These are phyloP conservation scores for Sarcophaga rosellei DNA, from an alignment of 2,888 invertebrate species.

Conservation along the genomic window DNA sequence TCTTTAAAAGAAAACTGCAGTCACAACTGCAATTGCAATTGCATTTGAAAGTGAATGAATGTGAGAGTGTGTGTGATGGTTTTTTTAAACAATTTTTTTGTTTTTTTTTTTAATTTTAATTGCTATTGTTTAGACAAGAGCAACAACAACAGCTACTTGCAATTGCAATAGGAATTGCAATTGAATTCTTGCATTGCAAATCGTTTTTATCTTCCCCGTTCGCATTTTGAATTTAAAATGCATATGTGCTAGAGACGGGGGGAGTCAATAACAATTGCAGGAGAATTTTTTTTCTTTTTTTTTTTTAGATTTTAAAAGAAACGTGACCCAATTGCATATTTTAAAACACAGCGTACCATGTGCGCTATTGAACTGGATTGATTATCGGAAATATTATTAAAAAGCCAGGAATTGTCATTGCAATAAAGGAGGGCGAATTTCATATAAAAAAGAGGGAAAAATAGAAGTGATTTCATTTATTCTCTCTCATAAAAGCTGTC, in stretches of 20 bases:
- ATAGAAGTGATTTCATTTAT: too few species aligned
- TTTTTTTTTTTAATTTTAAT: slow-evolving; percentile 54
- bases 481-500: too few species aligned
- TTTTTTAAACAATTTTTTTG: too few species aligned
- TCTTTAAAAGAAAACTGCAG: slow-evolving; percentile 13
- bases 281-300: not conserved
- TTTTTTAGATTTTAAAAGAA: slow-evolving; percentile 25
- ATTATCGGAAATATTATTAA: not conserved
- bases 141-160: not conserved
- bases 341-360: too few species aligned
- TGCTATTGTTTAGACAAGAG: slow-evolving; percentile 58
- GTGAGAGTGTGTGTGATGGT: too few species aligned
- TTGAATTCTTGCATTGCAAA: not conserved
- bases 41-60: not conserved
- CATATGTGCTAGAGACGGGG: too few species aligned
- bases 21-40: slow-evolving; percentile 40
- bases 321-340: slow-evolving; percentile 46
- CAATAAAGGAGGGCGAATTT: too few species aligned
- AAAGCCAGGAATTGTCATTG: not conserved
- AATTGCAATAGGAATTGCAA: not conserved
- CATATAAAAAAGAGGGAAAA: too few species aligned
- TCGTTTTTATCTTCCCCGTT: not conserved
- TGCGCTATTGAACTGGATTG: not conserved
- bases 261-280: not conserved
- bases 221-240: too few species aligned